Conservation (phyloP, 2,113 vertebrate genomes). For the Zosterops japonicus region DNA sequence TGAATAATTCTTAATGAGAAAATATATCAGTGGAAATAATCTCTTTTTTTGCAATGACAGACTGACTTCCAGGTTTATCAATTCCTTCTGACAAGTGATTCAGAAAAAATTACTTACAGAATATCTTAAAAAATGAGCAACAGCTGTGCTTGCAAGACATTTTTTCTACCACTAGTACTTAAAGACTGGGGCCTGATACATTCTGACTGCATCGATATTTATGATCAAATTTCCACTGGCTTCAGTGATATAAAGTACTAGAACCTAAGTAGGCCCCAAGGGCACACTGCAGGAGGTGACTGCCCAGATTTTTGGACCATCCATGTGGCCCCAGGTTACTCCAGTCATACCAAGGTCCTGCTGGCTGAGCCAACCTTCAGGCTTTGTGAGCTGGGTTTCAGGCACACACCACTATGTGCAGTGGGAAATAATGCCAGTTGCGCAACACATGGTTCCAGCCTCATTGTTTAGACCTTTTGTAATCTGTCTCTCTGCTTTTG, state of each 20-base stretch:
- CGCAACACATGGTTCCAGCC: background rate
- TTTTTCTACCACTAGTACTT: background rate
- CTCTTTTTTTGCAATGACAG: background rate
- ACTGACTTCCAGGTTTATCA: background rate
- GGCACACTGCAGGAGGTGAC: accelerated
- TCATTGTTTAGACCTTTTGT: background rate
- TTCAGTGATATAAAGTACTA: background rate
- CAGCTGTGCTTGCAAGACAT: background rate
- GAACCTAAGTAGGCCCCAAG: accelerated
- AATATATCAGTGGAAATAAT: background rate
- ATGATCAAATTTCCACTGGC: background rate
- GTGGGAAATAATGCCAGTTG: background rate
- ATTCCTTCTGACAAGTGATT: background rate
- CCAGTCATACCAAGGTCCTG: accelerated
- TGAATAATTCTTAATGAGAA: background rate
- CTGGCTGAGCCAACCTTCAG: background rate
- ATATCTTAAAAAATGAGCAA: background rate
- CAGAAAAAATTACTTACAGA: background rate
- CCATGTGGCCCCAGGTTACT: accelerated
- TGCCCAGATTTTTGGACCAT: background rate
- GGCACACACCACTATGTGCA: accelerated
- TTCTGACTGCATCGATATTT: background rate
- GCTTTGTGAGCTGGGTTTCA: background rate
- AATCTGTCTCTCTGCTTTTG: background rate
- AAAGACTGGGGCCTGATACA: background rate